These are phyloP conservation scores for Nasonia oneida DNA, from an alignment of 2,888 invertebrate genomes.

Conservation along the genomic window DNA sequence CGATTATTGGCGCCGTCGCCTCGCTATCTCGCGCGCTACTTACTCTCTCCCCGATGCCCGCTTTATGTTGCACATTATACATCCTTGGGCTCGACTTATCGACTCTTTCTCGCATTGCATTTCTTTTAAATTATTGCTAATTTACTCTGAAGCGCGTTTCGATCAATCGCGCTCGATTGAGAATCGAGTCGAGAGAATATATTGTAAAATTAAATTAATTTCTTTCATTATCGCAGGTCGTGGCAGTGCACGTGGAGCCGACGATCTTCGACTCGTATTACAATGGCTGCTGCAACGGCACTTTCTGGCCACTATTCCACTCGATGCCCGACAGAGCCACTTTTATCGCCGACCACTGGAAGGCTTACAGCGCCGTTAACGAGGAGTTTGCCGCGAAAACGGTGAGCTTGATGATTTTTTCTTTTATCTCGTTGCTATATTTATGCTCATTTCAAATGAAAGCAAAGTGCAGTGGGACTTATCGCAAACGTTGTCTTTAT, in stretches of 20 bases:
- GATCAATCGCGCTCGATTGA: not conserved
- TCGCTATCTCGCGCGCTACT: not conserved
- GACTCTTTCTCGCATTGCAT: not conserved
- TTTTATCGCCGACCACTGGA: conserved; percentile 91
- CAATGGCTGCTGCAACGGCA: conserved; percentile 95
- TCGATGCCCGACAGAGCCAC: conserved; percentile 94
- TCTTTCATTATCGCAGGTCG: conserved; percentile 82
- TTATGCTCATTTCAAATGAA: not conserved
- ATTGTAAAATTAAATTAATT: not conserved
- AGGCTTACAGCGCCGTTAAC: conserved; percentile 89
- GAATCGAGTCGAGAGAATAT: not conserved
- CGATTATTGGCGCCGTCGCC: not conserved
- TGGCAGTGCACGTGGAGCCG: conserved; percentile 89
- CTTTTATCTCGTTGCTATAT: not conserved
- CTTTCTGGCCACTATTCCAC: conserved; percentile 95
- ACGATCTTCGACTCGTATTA: conserved; percentile 91
- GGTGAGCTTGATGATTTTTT: conserved; percentile 74
- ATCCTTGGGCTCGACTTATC: conserved; percentile 44
- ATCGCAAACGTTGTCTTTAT: conserved; percentile 2
- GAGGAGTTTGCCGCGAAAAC: conserved; percentile 91
- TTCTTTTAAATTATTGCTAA: conserved; percentile 18
- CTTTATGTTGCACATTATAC: too few relatives aligned
- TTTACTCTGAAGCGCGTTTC: conserved; percentile 25
- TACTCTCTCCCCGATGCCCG: not conserved
- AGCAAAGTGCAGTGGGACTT: not conserved